Evolutionary conservation across 1,140 invertebrate genomes (phyloP).

Genomic region (Drosophila mojavensis): DNA sequence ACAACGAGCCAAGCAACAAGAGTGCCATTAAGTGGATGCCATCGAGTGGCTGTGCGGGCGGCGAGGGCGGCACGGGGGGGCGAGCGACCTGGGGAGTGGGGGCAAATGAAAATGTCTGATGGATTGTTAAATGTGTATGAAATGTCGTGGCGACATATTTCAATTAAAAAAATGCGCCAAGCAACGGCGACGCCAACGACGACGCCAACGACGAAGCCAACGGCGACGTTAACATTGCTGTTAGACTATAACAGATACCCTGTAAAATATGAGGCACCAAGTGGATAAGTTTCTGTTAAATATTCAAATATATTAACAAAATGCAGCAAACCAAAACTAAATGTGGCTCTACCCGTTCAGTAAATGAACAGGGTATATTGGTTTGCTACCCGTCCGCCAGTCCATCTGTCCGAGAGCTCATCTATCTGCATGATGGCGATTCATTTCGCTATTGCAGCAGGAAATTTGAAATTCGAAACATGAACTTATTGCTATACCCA

Average conservation of each 20-base stretch:
- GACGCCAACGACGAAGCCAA: not conserved
- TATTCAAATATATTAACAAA: too few relatives aligned
- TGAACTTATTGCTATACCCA: too few relatives aligned
- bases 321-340: too few relatives aligned
- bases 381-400: too few relatives aligned
- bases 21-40: conserved; percentile 57
- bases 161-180: conserved; percentile 47
- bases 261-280: not conserved
- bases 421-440: too few relatives aligned
- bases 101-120: conserved; percentile 28
- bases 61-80: not conserved
- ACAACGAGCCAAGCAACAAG: conserved; percentile 18
- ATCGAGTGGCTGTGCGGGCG: not conserved
- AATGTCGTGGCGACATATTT: conserved; percentile 59
- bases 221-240: not conserved
- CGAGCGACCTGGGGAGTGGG: not conserved
- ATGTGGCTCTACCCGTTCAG: too few relatives aligned
- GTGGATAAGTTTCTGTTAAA: too few relatives aligned
- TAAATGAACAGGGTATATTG: too few relatives aligned
- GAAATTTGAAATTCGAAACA: too few relatives aligned
- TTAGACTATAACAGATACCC: conserved; percentile 1
- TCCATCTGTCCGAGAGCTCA: too few relatives aligned
- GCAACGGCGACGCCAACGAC: not conserved
- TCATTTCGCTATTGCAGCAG: too few relatives aligned
- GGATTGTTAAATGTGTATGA: conserved; percentile 62